These are phyloP conservation scores for Thalassaphorura encarpata DNA, from an alignment of 1,140 invertebrate species.

Conservation along the genomic window DNA sequence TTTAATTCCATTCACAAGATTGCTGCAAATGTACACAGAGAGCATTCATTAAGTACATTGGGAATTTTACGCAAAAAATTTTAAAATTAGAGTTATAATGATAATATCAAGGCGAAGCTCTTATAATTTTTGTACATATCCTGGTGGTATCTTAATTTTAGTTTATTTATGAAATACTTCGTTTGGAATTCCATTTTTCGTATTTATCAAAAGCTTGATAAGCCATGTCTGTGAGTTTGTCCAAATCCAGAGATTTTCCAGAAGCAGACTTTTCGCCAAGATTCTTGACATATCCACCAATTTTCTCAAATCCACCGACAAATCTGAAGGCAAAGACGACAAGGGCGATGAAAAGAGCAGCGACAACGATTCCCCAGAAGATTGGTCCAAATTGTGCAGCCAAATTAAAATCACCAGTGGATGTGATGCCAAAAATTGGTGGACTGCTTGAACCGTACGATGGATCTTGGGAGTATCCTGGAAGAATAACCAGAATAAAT, in stretches of 20 bases:
- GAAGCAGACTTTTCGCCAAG: conserved; percentile 1
- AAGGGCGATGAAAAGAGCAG: background rate
- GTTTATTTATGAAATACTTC: background rate
- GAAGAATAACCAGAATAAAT: no score
- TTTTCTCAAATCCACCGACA: conserved; percentile 2
- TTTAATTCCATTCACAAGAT: no score
- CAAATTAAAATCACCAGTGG: conserved; percentile 15
- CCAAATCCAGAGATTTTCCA: conserved; percentile 24
- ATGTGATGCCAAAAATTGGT: conserved; percentile 11
- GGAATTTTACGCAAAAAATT: no score
- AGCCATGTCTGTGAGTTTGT: conserved; percentile 21
- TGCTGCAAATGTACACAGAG: no score
- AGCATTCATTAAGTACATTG: no score
- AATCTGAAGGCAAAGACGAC: conserved; percentile 14
- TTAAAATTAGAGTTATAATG: no score
- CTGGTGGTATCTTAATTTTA: no score
- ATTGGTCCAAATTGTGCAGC: conserved; percentile 22
- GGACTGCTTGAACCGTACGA: background rate
- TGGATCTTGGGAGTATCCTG: no score
- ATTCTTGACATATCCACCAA: conserved; percentile 15
- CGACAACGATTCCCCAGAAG: conserved; percentile 19
- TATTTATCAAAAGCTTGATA: conserved; percentile 29
- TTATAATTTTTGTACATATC: no score
- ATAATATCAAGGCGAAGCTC: no score
- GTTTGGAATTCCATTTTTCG: conserved; percentile 14